Evolutionary conservation across 1,140 invertebrate genomes (phyloP).

Genomic region (Leucophenga varia): DNA sequence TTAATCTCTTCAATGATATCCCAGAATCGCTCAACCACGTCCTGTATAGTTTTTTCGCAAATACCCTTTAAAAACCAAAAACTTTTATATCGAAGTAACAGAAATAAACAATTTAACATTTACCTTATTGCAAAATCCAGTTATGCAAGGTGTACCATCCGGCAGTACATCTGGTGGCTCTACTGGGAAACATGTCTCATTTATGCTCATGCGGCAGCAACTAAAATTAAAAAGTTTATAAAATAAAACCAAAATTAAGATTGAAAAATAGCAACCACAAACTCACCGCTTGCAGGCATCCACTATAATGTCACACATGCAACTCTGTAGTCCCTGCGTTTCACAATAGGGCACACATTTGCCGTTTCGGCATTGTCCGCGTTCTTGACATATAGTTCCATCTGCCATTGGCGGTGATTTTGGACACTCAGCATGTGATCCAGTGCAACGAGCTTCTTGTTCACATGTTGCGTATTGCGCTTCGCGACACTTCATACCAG

Average conservation of each 20-base stretch:
- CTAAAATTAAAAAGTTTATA: slow-evolving; percentile 44
- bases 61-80: slow-evolving; percentile 66
- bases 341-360: slow-evolving; percentile 92
- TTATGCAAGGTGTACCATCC: slow-evolving; percentile 92
- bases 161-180: slow-evolving; percentile 84
- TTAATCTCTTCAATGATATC: slow-evolving; percentile 96
- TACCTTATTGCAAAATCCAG: slow-evolving; percentile 93
- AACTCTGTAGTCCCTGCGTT: slow-evolving; percentile 86
- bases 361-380: slow-evolving; percentile 81
- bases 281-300: slow-evolving; percentile 49
- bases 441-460: slow-evolving; percentile 79
- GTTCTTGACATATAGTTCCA: slow-evolving; percentile 82
- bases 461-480: slow-evolving; percentile 88
- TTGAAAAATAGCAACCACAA: background rate
- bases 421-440: slow-evolving; percentile 62
- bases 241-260: no score
- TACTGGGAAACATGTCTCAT: slow-evolving; percentile 88
- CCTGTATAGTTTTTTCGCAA: slow-evolving; percentile 92
- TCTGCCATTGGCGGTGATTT: slow-evolving; percentile 82
- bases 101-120: background rate
- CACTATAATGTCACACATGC: slow-evolving; percentile 91
- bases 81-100: background rate
- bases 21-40: slow-evolving; percentile 94
- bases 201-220: slow-evolving; percentile 86
- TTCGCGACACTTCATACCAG: slow-evolving; percentile 80